These are phyloP conservation scores for Colletes latitarsis DNA, from an alignment of 1,140 invertebrate species.

Conservation along the genomic window DNA sequence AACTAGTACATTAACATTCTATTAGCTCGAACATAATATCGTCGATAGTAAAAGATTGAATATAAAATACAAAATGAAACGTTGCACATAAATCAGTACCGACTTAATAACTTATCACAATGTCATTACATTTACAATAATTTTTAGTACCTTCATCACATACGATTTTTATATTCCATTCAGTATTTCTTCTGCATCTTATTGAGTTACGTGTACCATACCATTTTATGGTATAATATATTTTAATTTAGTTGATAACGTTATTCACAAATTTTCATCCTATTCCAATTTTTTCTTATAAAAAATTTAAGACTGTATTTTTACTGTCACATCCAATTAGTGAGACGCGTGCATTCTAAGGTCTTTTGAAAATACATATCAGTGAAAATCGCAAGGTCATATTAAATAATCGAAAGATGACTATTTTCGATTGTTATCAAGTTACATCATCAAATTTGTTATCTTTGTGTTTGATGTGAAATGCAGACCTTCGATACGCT, in stretches of 20 bases:
- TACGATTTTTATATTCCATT: background rate
- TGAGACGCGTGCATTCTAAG: slow-evolving; percentile 10
- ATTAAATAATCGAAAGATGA: slow-evolving; percentile 4
- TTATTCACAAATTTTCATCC: background rate
- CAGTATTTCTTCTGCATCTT: background rate
- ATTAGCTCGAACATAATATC: background rate
- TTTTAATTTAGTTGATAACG: background rate
- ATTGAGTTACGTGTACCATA: background rate
- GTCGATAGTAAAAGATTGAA: background rate
- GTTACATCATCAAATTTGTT: background rate
- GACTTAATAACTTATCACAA: slow-evolving; percentile 9
- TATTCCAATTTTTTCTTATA: background rate
- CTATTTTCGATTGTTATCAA: background rate
- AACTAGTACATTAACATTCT: background rate
- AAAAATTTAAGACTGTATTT: background rate
- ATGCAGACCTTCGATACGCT: background rate
- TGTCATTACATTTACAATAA: background rate
- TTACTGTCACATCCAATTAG: background rate
- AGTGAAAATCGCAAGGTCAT: slow-evolving; percentile 4
- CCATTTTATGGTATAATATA: background rate
- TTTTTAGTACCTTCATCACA: background rate
- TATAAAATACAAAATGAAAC: too few relatives aligned
- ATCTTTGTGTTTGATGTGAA: background rate
- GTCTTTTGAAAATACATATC: slow-evolving; percentile 40
- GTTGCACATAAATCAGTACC: background rate